phyloP scores from a whole-genome alignment of 2,797 vertebrate genomes.

The Sparidentex hasta region DNA sequence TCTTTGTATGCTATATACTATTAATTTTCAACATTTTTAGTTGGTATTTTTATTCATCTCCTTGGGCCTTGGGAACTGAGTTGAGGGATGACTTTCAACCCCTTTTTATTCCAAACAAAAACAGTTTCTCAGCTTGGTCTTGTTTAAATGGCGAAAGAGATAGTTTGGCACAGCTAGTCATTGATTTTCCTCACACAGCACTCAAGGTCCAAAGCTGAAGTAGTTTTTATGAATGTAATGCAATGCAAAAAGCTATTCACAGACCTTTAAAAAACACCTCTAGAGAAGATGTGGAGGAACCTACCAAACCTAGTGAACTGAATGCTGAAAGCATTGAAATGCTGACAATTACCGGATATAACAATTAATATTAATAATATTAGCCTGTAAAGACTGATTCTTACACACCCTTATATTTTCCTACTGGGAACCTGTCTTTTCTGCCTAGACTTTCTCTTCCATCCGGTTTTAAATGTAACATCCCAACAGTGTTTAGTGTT shows the following conservation, averaged over 20 bases:
- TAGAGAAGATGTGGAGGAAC: background rate
- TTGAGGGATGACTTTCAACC: background rate
- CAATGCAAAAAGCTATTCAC: conserved; percentile 6
- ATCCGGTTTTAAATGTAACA: conserved; percentile 38
- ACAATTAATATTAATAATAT: background rate
- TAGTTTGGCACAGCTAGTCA: conserved; percentile 11
- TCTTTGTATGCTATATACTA: too few species aligned
- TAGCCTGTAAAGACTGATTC: background rate
- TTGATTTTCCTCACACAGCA: conserved; percentile 19
- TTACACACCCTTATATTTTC: conserved; percentile 5
- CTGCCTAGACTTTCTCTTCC: background rate
- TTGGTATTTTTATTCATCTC: background rate
- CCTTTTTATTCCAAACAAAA: conserved; percentile 6
- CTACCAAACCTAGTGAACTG: background rate
- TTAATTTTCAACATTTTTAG: background rate
- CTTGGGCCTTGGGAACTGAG: conserved; percentile 5
- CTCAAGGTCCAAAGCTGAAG: conserved; percentile 19
- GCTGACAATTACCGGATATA: too few species aligned
- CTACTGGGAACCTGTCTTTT: background rate
- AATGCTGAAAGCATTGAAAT: background rate
- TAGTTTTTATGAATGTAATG: conserved; percentile 22
- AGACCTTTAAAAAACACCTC: background rate
- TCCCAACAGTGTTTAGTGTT: conserved; percentile 25
- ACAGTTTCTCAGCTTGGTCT: background rate
- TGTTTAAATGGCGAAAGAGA: conserved; percentile 5